phyloP scores from a whole-genome alignment of 2,888 invertebrate genomes.

The Metallyticus violacea region DNA sequence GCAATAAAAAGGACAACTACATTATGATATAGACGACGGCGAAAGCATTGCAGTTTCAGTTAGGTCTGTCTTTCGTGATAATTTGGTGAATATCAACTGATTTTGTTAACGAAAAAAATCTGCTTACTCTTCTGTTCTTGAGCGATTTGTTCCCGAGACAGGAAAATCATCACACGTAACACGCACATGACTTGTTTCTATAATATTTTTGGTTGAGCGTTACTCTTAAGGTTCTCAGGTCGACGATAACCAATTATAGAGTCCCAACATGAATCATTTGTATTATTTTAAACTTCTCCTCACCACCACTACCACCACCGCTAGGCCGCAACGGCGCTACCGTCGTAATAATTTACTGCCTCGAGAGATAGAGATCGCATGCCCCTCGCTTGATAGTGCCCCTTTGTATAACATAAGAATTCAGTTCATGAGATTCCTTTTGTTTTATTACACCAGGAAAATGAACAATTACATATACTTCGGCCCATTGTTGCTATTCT shows the following conservation, averaged over 20 bases:
- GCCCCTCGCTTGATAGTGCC: neutral
- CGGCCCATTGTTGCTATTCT: neutral
- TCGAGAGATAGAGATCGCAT: neutral
- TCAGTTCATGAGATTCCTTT: neutral
- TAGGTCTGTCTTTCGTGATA: no score
- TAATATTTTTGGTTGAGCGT: neutral
- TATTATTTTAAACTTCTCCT: neutral
- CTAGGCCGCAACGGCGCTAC: neutral
- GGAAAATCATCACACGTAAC: no score
- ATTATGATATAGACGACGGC: no score
- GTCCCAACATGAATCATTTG: neutral
- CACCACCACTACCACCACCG: neutral
- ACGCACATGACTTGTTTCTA: no score
- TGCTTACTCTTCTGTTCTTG: no score
- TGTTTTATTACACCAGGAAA: neutral
- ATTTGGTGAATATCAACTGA: no score
- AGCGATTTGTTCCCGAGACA: no score
- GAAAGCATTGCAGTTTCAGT: no score
- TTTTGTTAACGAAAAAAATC: no score
- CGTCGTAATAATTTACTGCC: neutral
- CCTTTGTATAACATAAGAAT: neutral
- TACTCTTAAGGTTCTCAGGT: neutral
- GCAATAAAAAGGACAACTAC: no score
- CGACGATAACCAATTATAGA: neutral
- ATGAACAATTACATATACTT: neutral